These are phyloP conservation scores for Allygus modestus DNA, from an alignment of 2,888 invertebrate genomes.

Conservation along the genomic window DNA sequence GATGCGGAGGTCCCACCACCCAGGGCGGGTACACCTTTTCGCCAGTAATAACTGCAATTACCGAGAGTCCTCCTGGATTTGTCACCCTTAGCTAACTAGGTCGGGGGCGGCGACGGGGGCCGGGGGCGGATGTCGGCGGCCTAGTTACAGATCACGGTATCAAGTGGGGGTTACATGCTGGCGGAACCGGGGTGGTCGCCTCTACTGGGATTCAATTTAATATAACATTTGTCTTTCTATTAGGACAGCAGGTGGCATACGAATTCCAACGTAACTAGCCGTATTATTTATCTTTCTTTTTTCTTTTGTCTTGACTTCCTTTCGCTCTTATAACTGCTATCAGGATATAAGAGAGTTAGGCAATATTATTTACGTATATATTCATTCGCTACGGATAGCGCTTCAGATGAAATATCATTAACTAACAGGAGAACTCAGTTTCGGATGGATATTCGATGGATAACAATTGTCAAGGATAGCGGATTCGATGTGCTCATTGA, in stretches of 20 bases:
- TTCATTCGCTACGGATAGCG: too few species aligned
- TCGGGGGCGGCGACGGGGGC: too few species aligned
- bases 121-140: constrained; percentile 12
- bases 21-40: background rate
- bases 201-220: background rate
- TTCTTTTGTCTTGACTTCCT: background rate
- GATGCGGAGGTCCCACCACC: background rate
- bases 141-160: background rate
- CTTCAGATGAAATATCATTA: too few species aligned
- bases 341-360: too few species aligned
- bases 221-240: background rate
- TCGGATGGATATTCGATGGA: too few species aligned
- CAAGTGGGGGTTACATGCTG: background rate
- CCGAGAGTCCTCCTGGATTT: background rate
- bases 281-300: background rate
- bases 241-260: constrained; percentile 17
- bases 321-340: too few species aligned
- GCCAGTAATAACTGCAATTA: background rate
- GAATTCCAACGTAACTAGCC: background rate
- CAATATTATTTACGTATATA: too few species aligned
- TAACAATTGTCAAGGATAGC: too few species aligned
- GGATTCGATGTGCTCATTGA: too few species aligned
- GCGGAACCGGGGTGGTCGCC: background rate
- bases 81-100: constrained; percentile 5
- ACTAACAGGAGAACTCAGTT: too few species aligned